These are phyloP conservation scores for Euura lappo DNA, from an alignment of 1,140 invertebrate species.

Conservation along the genomic window DNA sequence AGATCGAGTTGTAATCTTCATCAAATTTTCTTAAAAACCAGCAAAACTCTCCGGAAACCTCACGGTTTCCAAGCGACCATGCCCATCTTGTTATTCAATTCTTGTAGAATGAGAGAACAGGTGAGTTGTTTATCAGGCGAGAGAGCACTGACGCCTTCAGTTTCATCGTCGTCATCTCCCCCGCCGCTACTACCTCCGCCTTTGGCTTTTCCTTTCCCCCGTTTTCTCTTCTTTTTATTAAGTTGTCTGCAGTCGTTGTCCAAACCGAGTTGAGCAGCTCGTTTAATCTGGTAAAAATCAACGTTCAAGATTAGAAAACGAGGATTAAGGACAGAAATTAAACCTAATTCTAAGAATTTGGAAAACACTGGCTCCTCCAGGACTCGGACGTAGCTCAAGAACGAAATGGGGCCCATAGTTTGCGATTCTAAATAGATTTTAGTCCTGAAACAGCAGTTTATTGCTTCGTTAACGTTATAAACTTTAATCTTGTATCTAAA, in stretches of 20 bases:
- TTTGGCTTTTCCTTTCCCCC: constrained; percentile 60
- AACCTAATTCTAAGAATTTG: no score
- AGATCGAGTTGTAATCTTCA: no score
- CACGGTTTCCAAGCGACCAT: constrained; percentile 71
- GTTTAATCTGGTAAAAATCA: constrained; percentile 52
- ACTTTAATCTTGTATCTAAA: constrained; percentile 9
- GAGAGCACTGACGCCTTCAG: constrained; percentile 60
- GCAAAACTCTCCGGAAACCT: not conserved
- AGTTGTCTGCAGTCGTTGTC: constrained; percentile 58
- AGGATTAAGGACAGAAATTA: no score
- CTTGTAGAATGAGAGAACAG: constrained; percentile 70
- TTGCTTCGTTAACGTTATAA: no score
- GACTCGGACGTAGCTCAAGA: no score
- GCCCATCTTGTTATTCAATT: constrained; percentile 75
- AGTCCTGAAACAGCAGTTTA: no score
- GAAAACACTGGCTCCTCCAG: no score
- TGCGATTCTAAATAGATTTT: no score
- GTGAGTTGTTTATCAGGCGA: constrained; percentile 64
- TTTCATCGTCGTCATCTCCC: constrained; percentile 65
- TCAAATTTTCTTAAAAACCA: no score
- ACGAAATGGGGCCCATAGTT: no score
- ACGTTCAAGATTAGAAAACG: not conserved
- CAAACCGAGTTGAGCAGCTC: constrained; percentile 58
- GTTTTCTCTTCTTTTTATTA: constrained; percentile 60
- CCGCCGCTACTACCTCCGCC: constrained; percentile 49